Conservation (phyloP, 1,140 invertebrate genomes). For the Drosophila triauraria region DNA sequence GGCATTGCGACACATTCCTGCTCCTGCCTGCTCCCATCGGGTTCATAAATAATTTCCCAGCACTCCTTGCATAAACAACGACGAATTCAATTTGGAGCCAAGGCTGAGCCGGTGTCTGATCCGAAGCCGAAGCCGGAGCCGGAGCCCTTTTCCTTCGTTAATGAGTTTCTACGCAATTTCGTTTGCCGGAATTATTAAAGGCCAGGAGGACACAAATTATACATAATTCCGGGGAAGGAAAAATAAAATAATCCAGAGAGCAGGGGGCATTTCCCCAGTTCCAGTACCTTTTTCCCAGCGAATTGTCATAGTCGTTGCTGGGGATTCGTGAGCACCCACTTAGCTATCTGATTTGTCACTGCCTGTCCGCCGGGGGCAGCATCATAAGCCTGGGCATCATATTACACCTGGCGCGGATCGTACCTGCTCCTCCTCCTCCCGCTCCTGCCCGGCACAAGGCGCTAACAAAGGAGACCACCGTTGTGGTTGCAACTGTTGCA, state of each 20-base stretch:
- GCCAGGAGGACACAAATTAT: conserved; percentile 42
- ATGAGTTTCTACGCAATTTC: conserved; percentile 79
- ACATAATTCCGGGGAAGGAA: conserved; percentile 34
- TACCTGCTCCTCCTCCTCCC: conserved; percentile 9
- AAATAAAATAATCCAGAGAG: too few relatives aligned
- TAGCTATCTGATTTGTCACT: conserved; percentile 76
- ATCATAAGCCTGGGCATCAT: conserved; percentile 26
- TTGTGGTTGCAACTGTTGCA: conserved; percentile 36
- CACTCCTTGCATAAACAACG: conserved; percentile 75
- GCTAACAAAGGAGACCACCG: conserved; percentile 72
- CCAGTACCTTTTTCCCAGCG: conserved; percentile 2
- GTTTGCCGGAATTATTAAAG: conserved; percentile 72
- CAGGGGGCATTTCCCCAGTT: too few relatives aligned
- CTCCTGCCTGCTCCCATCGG: conserved; percentile 76
- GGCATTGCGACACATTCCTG: conserved; percentile 78
- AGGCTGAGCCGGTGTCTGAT: conserved; percentile 9
- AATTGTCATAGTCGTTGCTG: conserved; percentile 53
- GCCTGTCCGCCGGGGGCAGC: conserved; percentile 16
- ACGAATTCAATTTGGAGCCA: conserved; percentile 69
- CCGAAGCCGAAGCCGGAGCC: neutral
- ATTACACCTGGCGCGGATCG: conserved; percentile 56
- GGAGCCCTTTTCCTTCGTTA: conserved; percentile 44
- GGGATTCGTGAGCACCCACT: conserved; percentile 61
- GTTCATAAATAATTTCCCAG: conserved; percentile 77
- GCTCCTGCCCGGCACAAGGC: conserved; percentile 10